These are phyloP conservation scores for Cerceris ruficornis DNA, from an alignment of 2,888 invertebrate species.

Conservation along the genomic window DNA sequence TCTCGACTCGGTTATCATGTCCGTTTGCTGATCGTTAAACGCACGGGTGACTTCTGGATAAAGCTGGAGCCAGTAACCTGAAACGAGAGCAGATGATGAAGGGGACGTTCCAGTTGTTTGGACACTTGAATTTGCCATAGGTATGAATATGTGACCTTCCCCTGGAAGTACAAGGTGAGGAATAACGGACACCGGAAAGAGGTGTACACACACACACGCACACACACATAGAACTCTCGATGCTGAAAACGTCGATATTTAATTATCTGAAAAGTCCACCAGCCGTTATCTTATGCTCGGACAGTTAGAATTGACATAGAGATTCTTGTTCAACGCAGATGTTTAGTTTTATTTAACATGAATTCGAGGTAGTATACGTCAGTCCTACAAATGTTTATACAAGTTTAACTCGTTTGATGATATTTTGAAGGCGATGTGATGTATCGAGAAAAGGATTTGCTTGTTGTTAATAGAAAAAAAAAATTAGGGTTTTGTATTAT, in stretches of 20 bases:
- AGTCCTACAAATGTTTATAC: too few species aligned
- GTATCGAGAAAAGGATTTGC: too few species aligned
- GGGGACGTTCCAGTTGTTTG: conserved; percentile 19
- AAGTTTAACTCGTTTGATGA: too few species aligned
- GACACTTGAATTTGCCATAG: neutral
- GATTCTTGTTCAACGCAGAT: too few species aligned
- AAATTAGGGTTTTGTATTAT: too few species aligned
- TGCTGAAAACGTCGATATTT: neutral
- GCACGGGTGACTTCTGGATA: neutral
- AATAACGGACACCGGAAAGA: neutral
- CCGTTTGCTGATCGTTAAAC: neutral
- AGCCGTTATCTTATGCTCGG: neutral
- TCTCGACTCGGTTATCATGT: neutral
- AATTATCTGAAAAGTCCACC: neutral
- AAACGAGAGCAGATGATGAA: conserved; percentile 61
- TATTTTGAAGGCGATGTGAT: too few species aligned
- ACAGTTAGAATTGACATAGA: too few species aligned
- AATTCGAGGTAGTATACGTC: too few species aligned
- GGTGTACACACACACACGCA: neutral
- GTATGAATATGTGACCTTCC: neutral
- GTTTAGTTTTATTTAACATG: too few species aligned
- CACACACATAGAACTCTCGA: neutral
- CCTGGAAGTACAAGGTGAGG: neutral
- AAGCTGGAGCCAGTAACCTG: conserved; percentile 71
- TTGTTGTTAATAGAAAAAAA: too few species aligned